Evolutionary conservation across 2,797 vertebrate genomes (phyloP).

Genomic region (Alcedo quadribrachys): DNA sequence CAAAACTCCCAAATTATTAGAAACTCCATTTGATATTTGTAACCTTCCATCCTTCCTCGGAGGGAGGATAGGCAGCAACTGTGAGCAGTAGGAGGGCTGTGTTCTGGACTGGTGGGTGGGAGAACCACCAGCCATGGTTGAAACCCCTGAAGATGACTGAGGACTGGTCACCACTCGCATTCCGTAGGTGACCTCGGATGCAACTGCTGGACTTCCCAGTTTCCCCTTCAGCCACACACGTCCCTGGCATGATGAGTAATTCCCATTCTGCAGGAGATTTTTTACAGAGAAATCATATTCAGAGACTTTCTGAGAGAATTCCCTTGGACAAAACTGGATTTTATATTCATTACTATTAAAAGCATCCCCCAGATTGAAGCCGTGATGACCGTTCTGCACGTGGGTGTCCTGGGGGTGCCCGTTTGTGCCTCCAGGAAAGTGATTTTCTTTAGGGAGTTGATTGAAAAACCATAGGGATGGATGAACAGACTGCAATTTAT

Average conservation of each 20-base stretch:
- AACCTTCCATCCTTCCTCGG: conserved; percentile 5
- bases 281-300: conserved; percentile 24
- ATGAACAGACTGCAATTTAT: not conserved
- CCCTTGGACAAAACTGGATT: not conserved
- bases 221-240: conserved; percentile 35
- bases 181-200: not conserved
- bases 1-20: not conserved
- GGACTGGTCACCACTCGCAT: not conserved
- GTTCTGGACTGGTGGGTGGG: not conserved
- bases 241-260: not conserved
- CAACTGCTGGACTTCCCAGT: not conserved
- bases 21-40: not conserved
- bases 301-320: not conserved
- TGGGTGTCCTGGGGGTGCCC: not conserved
- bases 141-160: conserved; percentile 20
- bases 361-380: not conserved
- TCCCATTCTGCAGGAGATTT: not conserved
- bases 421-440: not conserved
- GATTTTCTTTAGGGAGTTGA: conserved; percentile 7
- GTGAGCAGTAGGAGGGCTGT: conserved; percentile 22
- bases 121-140: conserved; percentile 12
- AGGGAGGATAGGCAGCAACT: not conserved
- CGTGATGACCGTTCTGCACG: not conserved
- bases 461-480: not conserved
- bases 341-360: conserved; percentile 25